Evolutionary conservation across 2,797 vertebrate genomes (phyloP).

Genomic region (Tapera naevia): DNA sequence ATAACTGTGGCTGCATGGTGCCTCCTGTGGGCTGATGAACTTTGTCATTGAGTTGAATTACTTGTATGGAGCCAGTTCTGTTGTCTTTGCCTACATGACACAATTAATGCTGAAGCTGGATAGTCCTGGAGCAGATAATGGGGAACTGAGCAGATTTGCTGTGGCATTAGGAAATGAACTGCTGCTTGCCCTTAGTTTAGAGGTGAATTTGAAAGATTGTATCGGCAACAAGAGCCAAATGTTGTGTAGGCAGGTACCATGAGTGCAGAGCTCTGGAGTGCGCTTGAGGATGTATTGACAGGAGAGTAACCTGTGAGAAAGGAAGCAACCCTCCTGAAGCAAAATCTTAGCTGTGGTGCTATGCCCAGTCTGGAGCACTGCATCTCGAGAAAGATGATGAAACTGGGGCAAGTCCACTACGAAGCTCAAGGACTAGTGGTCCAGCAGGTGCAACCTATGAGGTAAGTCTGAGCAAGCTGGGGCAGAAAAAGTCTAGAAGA

Average conservation of each 20-base stretch:
- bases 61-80: neutral
- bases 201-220: constrained; percentile 37
- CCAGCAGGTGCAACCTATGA: neutral
- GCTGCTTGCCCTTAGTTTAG: constrained; percentile 38
- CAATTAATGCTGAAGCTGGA: constrained; percentile 38
- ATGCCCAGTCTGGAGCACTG: neutral
- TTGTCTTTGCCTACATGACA: constrained; percentile 34
- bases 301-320: neutral
- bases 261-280: neutral
- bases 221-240: neutral
- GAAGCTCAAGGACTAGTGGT: neutral
- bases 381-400: neutral
- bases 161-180: constrained; percentile 39
- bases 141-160: constrained; percentile 45
- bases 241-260: neutral
- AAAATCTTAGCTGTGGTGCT: neutral
- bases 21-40: neutral
- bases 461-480: neutral
- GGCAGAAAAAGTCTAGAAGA: neutral
- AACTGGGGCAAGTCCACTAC: neutral
- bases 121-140: constrained; percentile 39
- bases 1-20: neutral
- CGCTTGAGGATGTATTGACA: neutral
- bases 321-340: neutral
- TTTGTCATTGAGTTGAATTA: constrained; percentile 5